Conservation (phyloP, 1,140 invertebrate genomes). For the Zaprionus inermis region DNA sequence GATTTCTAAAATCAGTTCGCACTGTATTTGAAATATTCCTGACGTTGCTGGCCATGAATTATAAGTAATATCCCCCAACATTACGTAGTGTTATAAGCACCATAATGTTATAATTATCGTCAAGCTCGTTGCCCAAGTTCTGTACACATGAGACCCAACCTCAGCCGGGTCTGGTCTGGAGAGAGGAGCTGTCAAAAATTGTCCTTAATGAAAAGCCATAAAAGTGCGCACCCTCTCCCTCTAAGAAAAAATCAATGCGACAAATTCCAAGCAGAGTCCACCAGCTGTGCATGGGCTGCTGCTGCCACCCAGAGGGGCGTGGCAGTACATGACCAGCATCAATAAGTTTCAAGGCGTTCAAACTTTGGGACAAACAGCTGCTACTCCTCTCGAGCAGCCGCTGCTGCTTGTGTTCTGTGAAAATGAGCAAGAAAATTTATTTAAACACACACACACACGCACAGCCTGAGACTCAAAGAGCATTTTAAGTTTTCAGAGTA, state of each 20-base stretch:
- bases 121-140: conserved; percentile 5
- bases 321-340: conserved; percentile 74
- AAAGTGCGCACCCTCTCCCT: conserved; percentile 48
- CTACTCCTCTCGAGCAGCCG: conserved; percentile 45
- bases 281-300: conserved; percentile 50
- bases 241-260: conserved; percentile 64
- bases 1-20: neutral
- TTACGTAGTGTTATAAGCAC: neutral
- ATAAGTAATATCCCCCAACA: neutral
- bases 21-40: neutral
- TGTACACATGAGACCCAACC: conserved; percentile 25
- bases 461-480: conserved; percentile 14
- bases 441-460: conserved; percentile 47
- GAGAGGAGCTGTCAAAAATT: conserved; percentile 64
- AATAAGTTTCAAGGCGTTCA: conserved; percentile 60
- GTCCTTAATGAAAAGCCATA: conserved; percentile 73
- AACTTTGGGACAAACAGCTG: conserved; percentile 67
- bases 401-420: conserved; percentile 40
- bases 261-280: conserved; percentile 29
- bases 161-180: neutral
- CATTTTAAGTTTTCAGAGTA: conserved; percentile 31
- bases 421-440: conserved; percentile 70
- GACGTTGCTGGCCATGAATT: neutral
- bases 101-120: conserved; percentile 10
- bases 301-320: conserved; percentile 29